Conservation (phyloP, 2,797 vertebrate species). For the Luscinia megarhynchos region DNA sequence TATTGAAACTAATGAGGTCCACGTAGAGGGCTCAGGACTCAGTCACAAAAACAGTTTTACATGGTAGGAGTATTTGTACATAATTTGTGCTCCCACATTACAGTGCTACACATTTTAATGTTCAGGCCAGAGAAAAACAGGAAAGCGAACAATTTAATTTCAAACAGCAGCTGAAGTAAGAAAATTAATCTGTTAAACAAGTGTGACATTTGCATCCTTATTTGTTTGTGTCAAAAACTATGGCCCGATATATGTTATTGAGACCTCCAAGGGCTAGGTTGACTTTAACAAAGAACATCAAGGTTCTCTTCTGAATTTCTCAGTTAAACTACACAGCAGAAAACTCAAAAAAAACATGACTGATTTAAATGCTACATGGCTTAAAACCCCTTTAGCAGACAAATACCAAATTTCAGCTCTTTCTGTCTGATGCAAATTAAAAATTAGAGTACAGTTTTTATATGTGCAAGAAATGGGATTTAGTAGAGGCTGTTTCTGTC, state of each 20-base stretch:
- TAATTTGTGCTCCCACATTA: background rate
- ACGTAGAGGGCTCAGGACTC: background rate
- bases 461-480: background rate
- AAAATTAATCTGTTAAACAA: background rate
- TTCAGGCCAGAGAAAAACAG: background rate
- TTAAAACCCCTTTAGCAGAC: background rate
- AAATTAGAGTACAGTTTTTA: background rate
- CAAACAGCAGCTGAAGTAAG: background rate
- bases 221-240: background rate
- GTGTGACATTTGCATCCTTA: background rate
- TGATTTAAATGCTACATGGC: background rate
- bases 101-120: background rate
- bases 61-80: background rate
- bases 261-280: background rate
- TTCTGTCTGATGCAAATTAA: background rate
- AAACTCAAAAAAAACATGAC: background rate
- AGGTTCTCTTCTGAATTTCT: background rate
- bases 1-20: background rate
- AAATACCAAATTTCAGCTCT: background rate
- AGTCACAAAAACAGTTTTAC: background rate
- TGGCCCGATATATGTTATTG: background rate
- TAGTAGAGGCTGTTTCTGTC: background rate
- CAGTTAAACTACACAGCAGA: background rate
- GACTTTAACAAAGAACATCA: background rate
- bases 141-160: background rate